Percentiles rank a stretch among this genome's conserved stretches.
Conservation (phyloP, 2,797 vertebrate genomes). For the Limnodromus scolopaceus region DNA sequence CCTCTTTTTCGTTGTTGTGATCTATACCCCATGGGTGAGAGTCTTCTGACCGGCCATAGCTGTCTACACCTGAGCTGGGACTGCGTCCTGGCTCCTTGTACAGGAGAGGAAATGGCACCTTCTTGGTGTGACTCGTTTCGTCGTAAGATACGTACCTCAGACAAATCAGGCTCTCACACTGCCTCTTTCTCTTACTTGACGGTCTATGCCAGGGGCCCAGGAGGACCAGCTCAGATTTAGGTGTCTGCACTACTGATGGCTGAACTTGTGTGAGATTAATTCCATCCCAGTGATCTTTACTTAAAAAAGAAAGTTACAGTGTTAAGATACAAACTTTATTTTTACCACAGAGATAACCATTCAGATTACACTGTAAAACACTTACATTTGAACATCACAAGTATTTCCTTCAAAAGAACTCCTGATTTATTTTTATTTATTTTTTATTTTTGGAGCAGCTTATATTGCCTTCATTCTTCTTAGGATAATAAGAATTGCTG, state of each 20-base stretch:
- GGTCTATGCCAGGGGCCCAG: not conserved
- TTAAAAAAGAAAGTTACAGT: not conserved
- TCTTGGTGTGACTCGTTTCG: not conserved
- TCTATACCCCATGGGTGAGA: not conserved
- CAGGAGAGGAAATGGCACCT: not conserved
- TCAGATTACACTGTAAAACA: not conserved
- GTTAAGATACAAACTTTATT: not conserved
- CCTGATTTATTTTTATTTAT: not conserved
- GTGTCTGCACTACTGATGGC: not conserved
- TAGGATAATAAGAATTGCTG: not conserved
- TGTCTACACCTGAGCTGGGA: not conserved
- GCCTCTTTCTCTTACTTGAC: not conserved
- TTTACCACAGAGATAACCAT: not conserved
- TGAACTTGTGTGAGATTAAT: not conserved
- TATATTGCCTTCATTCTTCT: not conserved
- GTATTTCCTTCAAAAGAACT: not conserved
- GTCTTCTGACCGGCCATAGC: not conserved
- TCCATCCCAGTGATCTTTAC: not conserved
- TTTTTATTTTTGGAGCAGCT: not conserved
- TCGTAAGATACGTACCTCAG: not conserved
- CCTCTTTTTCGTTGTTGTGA: not conserved
- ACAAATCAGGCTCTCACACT: not conserved
- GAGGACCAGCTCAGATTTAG: not conserved
- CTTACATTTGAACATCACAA: not conserved
- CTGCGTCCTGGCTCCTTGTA: rapidly evolving